These are phyloP conservation scores for Phoxinus dragarum DNA, from an alignment of 2,797 vertebrate genomes.

Conservation along the genomic window DNA sequence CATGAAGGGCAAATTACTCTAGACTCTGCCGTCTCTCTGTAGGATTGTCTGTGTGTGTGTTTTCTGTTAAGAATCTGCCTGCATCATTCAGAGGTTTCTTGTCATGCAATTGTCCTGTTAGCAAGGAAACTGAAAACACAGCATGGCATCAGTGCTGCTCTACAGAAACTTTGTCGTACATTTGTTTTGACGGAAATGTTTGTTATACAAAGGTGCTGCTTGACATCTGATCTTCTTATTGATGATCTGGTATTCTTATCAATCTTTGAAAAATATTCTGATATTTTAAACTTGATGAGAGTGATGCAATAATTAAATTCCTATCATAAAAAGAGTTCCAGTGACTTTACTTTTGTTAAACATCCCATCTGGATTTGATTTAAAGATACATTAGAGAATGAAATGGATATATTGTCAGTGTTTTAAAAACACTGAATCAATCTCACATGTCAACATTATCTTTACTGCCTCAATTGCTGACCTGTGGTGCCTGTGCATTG, in stretches of 20 bases:
- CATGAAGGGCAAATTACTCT: slow-evolving; percentile 30
- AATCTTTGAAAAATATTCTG: background rate
- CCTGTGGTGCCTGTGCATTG: background rate
- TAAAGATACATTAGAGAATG: background rate
- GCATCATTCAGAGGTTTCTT: slow-evolving; percentile 1
- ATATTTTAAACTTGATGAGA: background rate
- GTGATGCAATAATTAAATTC: background rate
- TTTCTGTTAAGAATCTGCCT: background rate
- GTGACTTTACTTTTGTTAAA: background rate
- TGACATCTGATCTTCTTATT: background rate
- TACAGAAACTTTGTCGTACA: background rate
- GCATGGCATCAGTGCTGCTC: background rate
- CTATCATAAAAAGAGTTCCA: background rate
- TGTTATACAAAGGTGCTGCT: background rate
- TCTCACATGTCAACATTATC: too few species aligned
- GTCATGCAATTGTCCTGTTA: slow-evolving; percentile 1
- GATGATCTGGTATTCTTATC: background rate
- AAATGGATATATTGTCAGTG: background rate
- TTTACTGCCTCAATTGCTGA: background rate
- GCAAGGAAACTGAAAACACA: too few species aligned
- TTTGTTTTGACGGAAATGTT: background rate
- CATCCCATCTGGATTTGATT: background rate
- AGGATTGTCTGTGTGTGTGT: background rate
- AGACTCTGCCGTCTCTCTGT: background rate
- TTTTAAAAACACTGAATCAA: background rate